Evolutionary conservation across 2,113 vertebrate genomes (phyloP), one percentile per base, ranked within the genome.

Genomic region (Mystacornis crossleyi): DNA sequence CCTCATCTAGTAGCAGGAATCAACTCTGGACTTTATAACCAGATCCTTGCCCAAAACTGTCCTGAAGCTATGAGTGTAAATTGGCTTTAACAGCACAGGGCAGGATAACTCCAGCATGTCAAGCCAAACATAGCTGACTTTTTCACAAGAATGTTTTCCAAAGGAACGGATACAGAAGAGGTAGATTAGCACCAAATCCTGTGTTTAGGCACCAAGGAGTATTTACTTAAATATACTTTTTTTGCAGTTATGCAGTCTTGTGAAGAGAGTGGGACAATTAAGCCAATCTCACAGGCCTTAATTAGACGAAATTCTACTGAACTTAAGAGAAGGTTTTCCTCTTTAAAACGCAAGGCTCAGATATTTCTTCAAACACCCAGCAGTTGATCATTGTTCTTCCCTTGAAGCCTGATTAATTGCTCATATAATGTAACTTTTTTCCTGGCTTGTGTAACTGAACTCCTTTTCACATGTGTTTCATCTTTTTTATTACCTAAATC

Each of bases 381-480:
- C 7, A 74, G 71, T 1, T 60, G 38, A 88, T 93, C 79, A 50
- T 57, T 79, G 53, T 53, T 94, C 89, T 90, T 86, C 60, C 60
- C 75, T 78, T 66, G 80, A 92, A 96, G 55, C 21, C 81, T 78
- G 79, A 81, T 84, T 94, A 90, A 92, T 89, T 84, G 60, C n/a
- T 95, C 23, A 60, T 57, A 83, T 55, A 86, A 81, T 18, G 6
- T 67, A 93, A 83, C 43, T 71, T 69, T 70, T 81, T 77, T 83
- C 62, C 79, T 74, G 60, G 64, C 51, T 92, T 61, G 31, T 84
- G 48, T 81, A 90, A 92, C 85, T 78, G 50, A 90, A 64, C 73
- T 78, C 25, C 64, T 83, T 96, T 93, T 83, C 95, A 64, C 18
- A 4, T 61, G 26, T 8, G 12, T 81, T 82, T 93, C 18, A 2